Evolutionary conservation across 2,888 invertebrate genomes (phyloP), one percentile per base, ranked within the genome.

Genomic region (Calephelis perditalis): DNA sequence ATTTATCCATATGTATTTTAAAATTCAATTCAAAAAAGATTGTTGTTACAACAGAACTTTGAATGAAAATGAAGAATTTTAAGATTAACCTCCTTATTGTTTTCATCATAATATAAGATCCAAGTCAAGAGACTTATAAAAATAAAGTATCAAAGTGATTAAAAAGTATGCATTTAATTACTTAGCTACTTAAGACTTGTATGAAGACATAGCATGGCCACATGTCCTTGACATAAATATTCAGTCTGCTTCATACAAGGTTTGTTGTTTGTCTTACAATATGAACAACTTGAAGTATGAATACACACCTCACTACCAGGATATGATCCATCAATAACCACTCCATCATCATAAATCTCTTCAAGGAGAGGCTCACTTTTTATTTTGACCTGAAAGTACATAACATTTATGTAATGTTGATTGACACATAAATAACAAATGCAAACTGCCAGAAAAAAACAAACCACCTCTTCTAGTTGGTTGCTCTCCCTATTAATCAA

Each of bases 331-430:
- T 91, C 91, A 79, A 91, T 91, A 67, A 82, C 79, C 72, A 91
- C 88, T 78, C 90, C 91, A 84, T 91, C 91, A 81, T 91, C 90
- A 84, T 90, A 89, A 49, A 78, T 80, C 65, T 85, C 91, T 84
- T 92, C 92, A 74, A 85, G 91, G 43, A 90, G 75, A 64, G 92
- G 92, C 72, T 93, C 93, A 79, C 86, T 90, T 81, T 93, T 93
- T 65, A 93, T 85, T 68, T 90, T 86, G 64, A 91, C 76, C 92
- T 92, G 88, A 74, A 87, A 88, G 81, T 73, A 75, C 81, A 84
- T 81, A 64, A 70, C 65, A 58, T 35, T 58, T 59, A 60, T 55
- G 46, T 64, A 70, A 65, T 68, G 69, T 73, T 63, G 61, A 59
- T 40, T 59, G 59, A 76, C 70, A 78, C 74, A 66, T 62, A 71